Conservation (phyloP, 2,888 invertebrate genomes). For the Flabesymbios commensalis region DNA sequence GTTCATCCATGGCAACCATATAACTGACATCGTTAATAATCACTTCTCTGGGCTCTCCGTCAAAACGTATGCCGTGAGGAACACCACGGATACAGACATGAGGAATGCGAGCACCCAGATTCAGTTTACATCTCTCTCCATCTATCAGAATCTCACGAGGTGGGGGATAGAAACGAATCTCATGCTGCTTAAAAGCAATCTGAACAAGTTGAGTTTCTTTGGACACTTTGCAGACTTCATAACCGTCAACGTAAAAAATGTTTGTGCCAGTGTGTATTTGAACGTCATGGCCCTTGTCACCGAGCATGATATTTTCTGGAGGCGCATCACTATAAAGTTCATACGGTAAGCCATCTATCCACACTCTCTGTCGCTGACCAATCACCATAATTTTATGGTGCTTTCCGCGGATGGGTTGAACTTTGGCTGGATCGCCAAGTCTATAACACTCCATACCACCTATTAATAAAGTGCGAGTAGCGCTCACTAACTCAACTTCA, state of each 20-base stretch:
- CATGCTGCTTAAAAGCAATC: constrained; percentile 75
- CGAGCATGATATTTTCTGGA: constrained; percentile 72
- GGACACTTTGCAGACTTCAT: constrained; percentile 71
- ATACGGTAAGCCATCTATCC: constrained; percentile 54
- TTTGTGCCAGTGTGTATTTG: constrained; percentile 85
- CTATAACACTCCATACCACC: constrained; percentile 47
- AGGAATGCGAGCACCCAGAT: constrained; percentile 50
- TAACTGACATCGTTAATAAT: constrained; percentile 82
- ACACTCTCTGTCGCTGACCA: constrained; percentile 50
- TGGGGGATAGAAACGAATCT: constrained; percentile 80
- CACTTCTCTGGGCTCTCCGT: constrained; percentile 88
- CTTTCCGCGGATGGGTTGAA: constrained; percentile 39
- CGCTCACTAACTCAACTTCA: too few species aligned
- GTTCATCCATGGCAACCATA: constrained; percentile 48
- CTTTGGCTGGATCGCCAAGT: constrained; percentile 50
- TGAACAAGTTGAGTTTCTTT: constrained; percentile 76
- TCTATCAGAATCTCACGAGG: constrained; percentile 87
- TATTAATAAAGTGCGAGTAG: too few species aligned
- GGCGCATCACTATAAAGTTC: constrained; percentile 57
- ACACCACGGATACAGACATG: constrained; percentile 59
- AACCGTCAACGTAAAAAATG: constrained; percentile 82
- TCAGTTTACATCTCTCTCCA: constrained; percentile 51
- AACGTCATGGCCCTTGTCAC: constrained; percentile 79
- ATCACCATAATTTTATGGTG: constrained; percentile 46
- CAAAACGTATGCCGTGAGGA: constrained; percentile 75